Percentiles rank a stretch among this genome's conserved stretches.
Conservation (phyloP, 1,140 invertebrate species). For the Procambarus clarkii region DNA sequence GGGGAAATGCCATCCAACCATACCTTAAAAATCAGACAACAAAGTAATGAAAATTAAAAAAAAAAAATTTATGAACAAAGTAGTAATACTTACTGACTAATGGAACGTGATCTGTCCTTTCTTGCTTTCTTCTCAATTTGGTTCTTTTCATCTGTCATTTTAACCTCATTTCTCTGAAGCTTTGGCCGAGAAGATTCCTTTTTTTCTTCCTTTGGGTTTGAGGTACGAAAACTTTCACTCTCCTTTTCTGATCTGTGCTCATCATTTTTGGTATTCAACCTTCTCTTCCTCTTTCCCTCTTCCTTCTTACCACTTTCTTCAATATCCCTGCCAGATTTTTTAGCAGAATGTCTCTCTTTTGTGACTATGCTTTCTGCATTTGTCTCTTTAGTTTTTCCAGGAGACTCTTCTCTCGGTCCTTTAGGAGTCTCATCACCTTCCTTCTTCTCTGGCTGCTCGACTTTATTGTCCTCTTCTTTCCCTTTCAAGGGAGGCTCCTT, state of each 20-base stretch:
- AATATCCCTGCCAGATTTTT: not conserved
- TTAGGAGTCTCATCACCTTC: not conserved
- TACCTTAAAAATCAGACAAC: no score
- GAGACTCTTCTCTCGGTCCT: not conserved
- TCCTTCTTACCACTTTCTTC: not conserved
- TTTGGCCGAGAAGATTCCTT: conserved; percentile 1
- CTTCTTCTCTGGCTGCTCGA: not conserved
- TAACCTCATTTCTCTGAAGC: conserved; percentile 13
- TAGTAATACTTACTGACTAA: not conserved
- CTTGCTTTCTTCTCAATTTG: conserved; percentile 8
- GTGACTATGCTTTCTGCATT: not conserved
- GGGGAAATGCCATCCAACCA: no score
- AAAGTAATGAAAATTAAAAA: no score
- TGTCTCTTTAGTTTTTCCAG: not conserved
- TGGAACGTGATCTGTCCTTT: not conserved
- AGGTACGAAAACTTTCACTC: not conserved
- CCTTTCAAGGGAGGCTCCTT: not conserved
- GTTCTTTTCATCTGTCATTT: not conserved
- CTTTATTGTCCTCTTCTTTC: not conserved
- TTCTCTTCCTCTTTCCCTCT: not conserved
- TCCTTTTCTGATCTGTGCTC: not conserved
- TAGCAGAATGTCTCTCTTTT: not conserved
- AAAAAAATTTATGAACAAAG: no score
- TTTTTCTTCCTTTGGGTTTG: conserved; percentile 10
- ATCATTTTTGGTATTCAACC: not conserved